These are phyloP conservation scores for Euura lappo DNA, from an alignment of 1,140 invertebrate genomes.

Conservation along the genomic window DNA sequence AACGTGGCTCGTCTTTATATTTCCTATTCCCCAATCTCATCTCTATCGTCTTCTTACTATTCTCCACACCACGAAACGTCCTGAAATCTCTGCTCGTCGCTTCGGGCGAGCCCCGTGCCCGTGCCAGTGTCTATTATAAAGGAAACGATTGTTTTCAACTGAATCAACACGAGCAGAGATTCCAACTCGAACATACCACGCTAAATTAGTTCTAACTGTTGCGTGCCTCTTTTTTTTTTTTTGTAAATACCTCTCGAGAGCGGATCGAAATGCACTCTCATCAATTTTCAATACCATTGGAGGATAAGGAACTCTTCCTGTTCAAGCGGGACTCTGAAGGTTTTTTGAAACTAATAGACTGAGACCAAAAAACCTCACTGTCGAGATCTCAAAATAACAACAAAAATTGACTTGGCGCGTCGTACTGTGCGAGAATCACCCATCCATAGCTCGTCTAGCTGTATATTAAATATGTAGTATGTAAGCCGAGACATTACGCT, in stretches of 20 bases:
- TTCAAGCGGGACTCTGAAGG: too few relatives aligned
- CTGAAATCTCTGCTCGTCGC: not conserved
- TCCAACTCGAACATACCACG: conserved; percentile 2
- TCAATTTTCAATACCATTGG: too few relatives aligned
- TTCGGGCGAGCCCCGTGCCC: not conserved
- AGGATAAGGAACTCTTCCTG: too few relatives aligned
- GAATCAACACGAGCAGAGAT: conserved; percentile 1
- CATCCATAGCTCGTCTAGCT: not conserved
- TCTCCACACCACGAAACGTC: not conserved
- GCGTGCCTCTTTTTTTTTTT: too few relatives aligned
- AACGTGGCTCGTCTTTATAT: too few relatives aligned
- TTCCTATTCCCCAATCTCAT: not conserved
- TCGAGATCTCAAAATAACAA: too few relatives aligned
- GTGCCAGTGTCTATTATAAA: conserved; percentile 4
- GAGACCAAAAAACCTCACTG: too few relatives aligned
- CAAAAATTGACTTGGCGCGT: too few relatives aligned
- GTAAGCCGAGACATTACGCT: conserved; percentile 5
- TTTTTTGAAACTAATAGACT: too few relatives aligned
- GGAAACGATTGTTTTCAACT: conserved; percentile 5
- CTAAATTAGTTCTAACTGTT: not conserved
- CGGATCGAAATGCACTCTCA: too few relatives aligned
- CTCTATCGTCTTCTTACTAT: not conserved
- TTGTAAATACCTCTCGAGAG: too few relatives aligned
- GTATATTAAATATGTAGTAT: conserved; percentile 1
- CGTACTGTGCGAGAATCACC: too few relatives aligned